These are phyloP conservation scores for Carollia perspicillata DNA, from an alignment of 2,113 vertebrate genomes.

Conservation along the genomic window DNA sequence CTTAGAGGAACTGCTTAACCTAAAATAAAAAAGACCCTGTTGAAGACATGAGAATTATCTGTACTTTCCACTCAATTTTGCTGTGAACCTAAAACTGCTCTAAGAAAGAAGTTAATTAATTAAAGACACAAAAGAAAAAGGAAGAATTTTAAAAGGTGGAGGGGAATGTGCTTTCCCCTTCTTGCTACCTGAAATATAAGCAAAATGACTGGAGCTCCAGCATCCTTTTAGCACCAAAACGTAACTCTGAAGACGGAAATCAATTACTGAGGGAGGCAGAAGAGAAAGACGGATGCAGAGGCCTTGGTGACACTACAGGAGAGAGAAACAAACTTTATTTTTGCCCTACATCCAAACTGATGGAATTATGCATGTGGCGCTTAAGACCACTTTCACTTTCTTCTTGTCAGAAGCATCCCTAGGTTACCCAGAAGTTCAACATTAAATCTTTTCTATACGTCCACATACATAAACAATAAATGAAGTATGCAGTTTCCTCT, in stretches of 20 bases:
- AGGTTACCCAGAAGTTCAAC: neutral
- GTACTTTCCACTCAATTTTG: neutral
- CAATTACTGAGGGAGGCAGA: neutral
- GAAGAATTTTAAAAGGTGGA: neutral
- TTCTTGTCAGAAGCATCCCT: neutral
- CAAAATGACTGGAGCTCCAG: neutral
- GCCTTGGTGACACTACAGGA: neutral
- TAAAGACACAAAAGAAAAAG: neutral
- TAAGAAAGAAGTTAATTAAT: constrained; percentile 4
- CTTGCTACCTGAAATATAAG: neutral
- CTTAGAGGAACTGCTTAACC: neutral
- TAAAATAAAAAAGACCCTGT: neutral
- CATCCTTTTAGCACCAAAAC: neutral
- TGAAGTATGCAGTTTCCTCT: neutral
- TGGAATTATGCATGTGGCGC: neutral
- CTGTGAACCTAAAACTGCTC: neutral
- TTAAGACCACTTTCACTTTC: neutral
- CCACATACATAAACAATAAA: neutral
- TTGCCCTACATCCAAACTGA: neutral
- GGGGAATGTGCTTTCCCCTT: neutral
- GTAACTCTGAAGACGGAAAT: neutral
- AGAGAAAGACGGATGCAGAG: neutral
- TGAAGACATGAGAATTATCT: neutral
- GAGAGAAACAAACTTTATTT: neutral
- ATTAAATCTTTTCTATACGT: neutral